phyloP scores from a whole-genome alignment of 2,888 invertebrate genomes.

The Brenthis ino region DNA sequence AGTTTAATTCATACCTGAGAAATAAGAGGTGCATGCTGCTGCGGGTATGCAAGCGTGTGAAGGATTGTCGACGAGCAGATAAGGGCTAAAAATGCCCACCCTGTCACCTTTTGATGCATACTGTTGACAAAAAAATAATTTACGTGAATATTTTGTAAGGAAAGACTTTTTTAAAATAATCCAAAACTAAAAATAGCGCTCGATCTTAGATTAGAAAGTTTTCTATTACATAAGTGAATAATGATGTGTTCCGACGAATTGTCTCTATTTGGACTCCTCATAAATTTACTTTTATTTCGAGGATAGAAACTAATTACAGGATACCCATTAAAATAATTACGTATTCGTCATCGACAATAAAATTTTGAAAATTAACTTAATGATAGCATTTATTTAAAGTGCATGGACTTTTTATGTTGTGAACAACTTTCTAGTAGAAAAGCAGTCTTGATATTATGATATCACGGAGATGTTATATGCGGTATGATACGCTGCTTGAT shows the following conservation, averaged over 20 bases:
- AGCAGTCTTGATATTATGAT: constrained; percentile 27
- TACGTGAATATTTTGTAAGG: constrained; percentile 40
- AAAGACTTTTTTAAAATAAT: too few species aligned
- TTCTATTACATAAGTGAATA: constrained; percentile 63
- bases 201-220: constrained; percentile 76
- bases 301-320: constrained; percentile 66
- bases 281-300: constrained; percentile 61
- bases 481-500: constrained; percentile 38
- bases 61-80: constrained; percentile 85
- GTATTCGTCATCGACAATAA: constrained; percentile 24
- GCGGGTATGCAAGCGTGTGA: constrained; percentile 86
- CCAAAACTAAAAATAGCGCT: not conserved
- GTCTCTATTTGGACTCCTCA: constrained; percentile 65
- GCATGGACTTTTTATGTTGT: constrained; percentile 2
- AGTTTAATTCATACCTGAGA: constrained; percentile 62
- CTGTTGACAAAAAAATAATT: constrained; percentile 54
- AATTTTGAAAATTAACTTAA: constrained; percentile 14
- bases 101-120: constrained; percentile 85
- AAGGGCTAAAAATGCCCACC: constrained; percentile 87
- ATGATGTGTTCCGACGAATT: constrained; percentile 74
- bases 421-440: constrained; percentile 35
- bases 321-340: constrained; percentile 52
- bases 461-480: constrained; percentile 32
- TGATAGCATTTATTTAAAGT: constrained; percentile 14
- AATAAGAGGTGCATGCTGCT: constrained; percentile 70